A percentile compares a stretch with the other conserved stretches of the same genome.
phyloP scores from a whole-genome alignment of 2,113 vertebrate genomes.

The Limanda limanda region DNA sequence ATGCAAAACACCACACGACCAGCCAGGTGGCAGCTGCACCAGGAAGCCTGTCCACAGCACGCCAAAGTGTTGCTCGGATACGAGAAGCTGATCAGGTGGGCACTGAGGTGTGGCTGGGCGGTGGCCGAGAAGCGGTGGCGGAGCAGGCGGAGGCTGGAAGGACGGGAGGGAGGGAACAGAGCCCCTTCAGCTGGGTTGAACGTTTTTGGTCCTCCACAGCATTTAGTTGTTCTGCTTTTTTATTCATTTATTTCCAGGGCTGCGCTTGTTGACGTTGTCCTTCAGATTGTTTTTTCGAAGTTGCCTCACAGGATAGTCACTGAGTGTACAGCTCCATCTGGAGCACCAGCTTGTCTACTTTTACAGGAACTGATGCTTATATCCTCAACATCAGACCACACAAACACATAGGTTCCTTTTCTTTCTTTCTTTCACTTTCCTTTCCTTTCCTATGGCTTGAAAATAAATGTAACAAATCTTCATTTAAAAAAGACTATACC shows the following conservation, averaged over 20 bases:
- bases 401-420: background rate
- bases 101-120: constrained; percentile 49
- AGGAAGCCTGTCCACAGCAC: constrained; percentile 64
- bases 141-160: constrained; percentile 40
- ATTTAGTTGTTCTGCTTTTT: constrained; percentile 24
- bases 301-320: constrained; percentile 32
- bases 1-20: constrained; percentile 57
- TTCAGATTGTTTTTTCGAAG: constrained; percentile 31
- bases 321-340: constrained; percentile 53
- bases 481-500: background rate
- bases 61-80: constrained; percentile 55
- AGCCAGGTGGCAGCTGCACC: constrained; percentile 75
- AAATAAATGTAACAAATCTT: no score
- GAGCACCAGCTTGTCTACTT: constrained; percentile 49
- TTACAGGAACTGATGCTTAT: constrained; percentile 16
- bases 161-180: constrained; percentile 19
- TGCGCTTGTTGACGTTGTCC: constrained; percentile 30
- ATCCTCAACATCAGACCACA: constrained; percentile 17
- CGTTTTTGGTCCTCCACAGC: constrained; percentile 14
- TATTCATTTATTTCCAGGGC: constrained; percentile 5
- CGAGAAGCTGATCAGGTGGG: constrained; percentile 56
- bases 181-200: constrained; percentile 8
- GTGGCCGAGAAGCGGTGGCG: constrained; percentile 35
- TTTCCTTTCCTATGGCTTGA: background rate
- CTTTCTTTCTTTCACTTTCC: background rate